Evolutionary conservation across 2,888 invertebrate species (phyloP), one percentile per base, ranked within the genome.

Genomic region (Vesta saturnalis): DNA sequence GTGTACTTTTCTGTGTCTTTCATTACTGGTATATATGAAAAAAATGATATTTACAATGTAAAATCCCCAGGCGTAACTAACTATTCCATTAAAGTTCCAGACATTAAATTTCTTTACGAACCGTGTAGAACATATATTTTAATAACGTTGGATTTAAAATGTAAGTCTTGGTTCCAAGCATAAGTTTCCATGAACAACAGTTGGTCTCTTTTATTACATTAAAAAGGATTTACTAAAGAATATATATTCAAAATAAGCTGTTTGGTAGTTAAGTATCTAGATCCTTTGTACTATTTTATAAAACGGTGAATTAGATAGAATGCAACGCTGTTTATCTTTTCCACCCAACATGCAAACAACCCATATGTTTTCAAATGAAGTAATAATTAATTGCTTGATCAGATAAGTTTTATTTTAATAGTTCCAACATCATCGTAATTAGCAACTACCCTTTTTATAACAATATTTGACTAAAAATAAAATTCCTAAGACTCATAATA

Each of bases 41-140:
- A 8, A 8, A 23, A 23, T 3, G 8, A 23, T 8, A n/a, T 39
- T 12, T 10, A 39, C n/a, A 39, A 39, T 39, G 39, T 39, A 39
- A 39, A 39, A 39, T n/a, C 39, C 12, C n/a, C 39, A 8, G n/a
- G 39, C 39, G 39, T 39, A 39, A 39, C 39, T n/a, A n/a, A n/a
- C n/a, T 8, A 21, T 52, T n/a, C 5, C 4, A 52, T 19, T 52
- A 52, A 5, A 52, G 19, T 18, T 52, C 19, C n/a, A 19, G 19
- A 18, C 52, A 21, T 52, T 52, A 52, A 5, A 18, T 19, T 21
- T 52, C 19, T 52, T 52, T 52, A 52, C 19, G 52, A 19, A 52
- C 19, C 52, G 52, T 52, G n/a, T 21, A 21, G 4, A 21, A 1
- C 5, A 5, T 10, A 19, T 52, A n/a, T 52, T 19, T 52, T 52